Conservation (phyloP, 2,113 vertebrate species). For the Probosciger aterrimus region DNA sequence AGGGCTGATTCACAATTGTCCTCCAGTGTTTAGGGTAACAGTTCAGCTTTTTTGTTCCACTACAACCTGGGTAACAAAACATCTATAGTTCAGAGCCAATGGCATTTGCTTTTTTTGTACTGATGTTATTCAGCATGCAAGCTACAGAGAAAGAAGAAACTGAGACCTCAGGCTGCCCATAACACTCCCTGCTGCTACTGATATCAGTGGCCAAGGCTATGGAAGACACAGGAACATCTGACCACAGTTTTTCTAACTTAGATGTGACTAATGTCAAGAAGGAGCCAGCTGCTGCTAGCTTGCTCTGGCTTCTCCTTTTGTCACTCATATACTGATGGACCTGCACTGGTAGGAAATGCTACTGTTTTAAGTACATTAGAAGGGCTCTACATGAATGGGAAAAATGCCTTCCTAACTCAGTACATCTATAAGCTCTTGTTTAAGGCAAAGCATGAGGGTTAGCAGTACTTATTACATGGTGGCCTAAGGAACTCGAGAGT, state of each 20-base stretch:
- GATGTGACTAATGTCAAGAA: neutral
- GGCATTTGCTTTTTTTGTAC: neutral
- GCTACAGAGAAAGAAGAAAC: neutral
- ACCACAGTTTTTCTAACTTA: neutral
- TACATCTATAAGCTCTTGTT: neutral
- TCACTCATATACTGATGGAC: neutral
- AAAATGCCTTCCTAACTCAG: neutral
- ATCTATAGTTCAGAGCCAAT: neutral
- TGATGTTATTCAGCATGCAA: neutral
- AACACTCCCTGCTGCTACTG: neutral
- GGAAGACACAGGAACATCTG: neutral
- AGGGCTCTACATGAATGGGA: neutral
- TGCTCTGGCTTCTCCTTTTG: neutral
- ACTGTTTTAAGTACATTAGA: neutral
- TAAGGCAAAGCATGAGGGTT: neutral
- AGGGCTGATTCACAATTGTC: neutral
- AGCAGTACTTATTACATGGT: neutral
- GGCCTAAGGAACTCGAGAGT: neutral
- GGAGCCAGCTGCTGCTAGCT: neutral
- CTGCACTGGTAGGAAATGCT: neutral
- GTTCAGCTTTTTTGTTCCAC: neutral
- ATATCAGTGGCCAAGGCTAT: neutral
- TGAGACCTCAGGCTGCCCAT: neutral
- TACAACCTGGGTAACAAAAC: neutral
- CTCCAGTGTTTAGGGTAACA: neutral